Evolutionary conservation across 2,888 invertebrate genomes (phyloP).

Genomic region (Linnaemya vulpina): DNA sequence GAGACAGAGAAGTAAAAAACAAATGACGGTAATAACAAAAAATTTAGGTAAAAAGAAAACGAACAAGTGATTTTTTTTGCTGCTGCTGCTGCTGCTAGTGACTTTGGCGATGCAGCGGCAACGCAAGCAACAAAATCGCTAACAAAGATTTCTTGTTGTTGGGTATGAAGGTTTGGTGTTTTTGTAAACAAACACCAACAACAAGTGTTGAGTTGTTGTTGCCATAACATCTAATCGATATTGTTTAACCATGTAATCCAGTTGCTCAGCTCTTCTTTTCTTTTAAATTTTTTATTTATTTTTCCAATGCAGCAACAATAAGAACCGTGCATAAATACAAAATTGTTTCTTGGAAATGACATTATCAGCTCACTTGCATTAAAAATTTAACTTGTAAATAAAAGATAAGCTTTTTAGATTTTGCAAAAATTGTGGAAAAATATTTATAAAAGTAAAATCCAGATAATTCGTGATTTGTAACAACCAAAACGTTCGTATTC

Average conservation of each 20-base stretch:
- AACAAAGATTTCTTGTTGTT: slow-evolving; percentile 9
- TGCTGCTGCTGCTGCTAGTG: background rate
- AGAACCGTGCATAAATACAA: no score
- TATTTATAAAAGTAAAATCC: no score
- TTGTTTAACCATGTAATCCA: slow-evolving; percentile 55
- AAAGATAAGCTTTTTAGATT: no score
- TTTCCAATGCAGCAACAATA: slow-evolving; percentile 10
- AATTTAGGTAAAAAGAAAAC: slow-evolving; percentile 36
- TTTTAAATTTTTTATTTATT: background rate
- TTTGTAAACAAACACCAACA: slow-evolving; percentile 17
- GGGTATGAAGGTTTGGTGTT: background rate
- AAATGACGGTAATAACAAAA: slow-evolving; percentile 27
- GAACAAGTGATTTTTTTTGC: slow-evolving; percentile 28
- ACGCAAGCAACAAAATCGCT: slow-evolving; percentile 27
- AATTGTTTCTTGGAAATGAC: no score
- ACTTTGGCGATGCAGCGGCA: slow-evolving; percentile 2
- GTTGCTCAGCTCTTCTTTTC: background rate
- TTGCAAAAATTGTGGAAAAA: no score
- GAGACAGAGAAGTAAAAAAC: background rate
- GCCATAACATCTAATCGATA: slow-evolving; percentile 62
- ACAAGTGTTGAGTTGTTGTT: slow-evolving; percentile 59
- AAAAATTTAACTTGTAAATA: no score
- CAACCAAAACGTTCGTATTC: no score
- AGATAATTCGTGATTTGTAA: no score
- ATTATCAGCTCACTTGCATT: no score